Evolutionary conservation across 2,888 invertebrate genomes (phyloP), one percentile per base, ranked within the genome.

Genomic region (Scaptomyza parva): DNA sequence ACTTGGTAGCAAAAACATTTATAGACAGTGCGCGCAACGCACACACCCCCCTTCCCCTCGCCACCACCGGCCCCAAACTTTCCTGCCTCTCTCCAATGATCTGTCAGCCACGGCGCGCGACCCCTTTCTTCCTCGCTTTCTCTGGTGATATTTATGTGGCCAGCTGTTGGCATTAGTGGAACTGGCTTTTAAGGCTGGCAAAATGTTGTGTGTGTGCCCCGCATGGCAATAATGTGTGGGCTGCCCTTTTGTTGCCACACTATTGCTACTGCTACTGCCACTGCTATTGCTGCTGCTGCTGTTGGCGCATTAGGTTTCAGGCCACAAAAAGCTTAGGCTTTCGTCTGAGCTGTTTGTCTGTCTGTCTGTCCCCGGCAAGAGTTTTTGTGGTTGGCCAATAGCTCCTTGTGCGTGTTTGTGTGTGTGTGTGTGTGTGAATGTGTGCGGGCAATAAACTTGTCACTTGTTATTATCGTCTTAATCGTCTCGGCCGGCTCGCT

Each of bases 401-500:
- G 60, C 50, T 62, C 54, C 22, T 8, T 44, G 47, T 50, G 37
- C 40, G 53, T 47, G 41, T 57, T 59, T 63, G 64, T 83, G 69
- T 72, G 63, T 50, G 40, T 44, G 47, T 47, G 41, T 57, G 60
- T 50, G 59, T 61, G 48, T 63, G 64, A 79, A 66, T 75, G 63
- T 70, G 60, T 81, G 61, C 52, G 60, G 76, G 83, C 89, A 88
- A 88, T 88, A 88, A 89, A 88, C 86, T 88, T 88, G 88, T 88
- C 88, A 87, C 88, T 87, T 89, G 89, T 88, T 88, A 89, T 88
- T 88, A 88, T 89, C 82, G 84, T 86, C 89, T 88, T 84, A 83
- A 89, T 85, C 83, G 83, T 76, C 81, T 72, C 59, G 52, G n/a
- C 51, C 59, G 52, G n/a, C 52, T 65, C 66, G 70, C 70, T 71